phyloP scores from a whole-genome alignment of 2,113 vertebrate species.

The Chrysemys picta region DNA sequence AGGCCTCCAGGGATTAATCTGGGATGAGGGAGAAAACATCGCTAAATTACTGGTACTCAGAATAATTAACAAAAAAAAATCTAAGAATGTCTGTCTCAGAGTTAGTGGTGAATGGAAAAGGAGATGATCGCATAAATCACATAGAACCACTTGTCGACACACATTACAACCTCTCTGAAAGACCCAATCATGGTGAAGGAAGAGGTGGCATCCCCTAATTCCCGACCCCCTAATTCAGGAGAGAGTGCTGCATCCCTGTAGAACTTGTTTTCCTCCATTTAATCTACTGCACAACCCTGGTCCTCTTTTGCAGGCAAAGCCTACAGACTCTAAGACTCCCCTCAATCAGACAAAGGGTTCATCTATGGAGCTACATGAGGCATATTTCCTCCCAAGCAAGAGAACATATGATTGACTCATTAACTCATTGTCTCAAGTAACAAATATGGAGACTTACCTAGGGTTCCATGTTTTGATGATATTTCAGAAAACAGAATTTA shows the following conservation, averaged over 20 bases:
- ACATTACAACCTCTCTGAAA: neutral
- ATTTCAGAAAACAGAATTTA: slow-evolving; percentile 22
- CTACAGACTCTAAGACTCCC: neutral
- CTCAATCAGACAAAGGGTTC: neutral
- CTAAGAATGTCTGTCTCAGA: neutral
- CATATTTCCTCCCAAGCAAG: neutral
- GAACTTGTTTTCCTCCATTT: neutral
- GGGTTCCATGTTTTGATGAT: neutral
- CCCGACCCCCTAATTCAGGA: neutral
- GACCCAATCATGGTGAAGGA: neutral
- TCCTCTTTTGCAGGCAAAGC: neutral
- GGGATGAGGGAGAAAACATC: neutral
- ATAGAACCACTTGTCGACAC: neutral
- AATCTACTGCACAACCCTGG: neutral
- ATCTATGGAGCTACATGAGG: neutral
- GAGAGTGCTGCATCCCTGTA: neutral
- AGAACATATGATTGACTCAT: neutral
- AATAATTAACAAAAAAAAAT: neutral
- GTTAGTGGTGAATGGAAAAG: neutral
- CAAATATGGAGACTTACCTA: neutral
- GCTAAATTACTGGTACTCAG: neutral
- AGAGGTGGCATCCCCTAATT: neutral
- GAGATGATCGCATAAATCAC: neutral
- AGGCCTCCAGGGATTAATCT: slow-evolving; percentile 41
- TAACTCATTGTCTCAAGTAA: neutral